Conservation (phyloP, 1,140 invertebrate species). For the Tetranychus urticae region DNA sequence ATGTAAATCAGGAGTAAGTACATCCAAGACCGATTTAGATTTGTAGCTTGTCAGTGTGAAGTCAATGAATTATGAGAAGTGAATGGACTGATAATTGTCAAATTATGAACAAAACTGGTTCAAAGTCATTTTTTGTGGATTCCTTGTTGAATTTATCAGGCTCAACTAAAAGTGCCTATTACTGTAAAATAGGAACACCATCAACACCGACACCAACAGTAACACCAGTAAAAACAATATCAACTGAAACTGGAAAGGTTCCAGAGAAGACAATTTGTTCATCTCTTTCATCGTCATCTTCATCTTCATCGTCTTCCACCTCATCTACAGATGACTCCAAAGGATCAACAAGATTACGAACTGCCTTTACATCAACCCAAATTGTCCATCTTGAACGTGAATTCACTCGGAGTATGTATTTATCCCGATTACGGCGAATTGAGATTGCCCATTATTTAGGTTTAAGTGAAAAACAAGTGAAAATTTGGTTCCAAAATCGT, state of each 20-base stretch:
- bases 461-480: constrained; percentile 78
- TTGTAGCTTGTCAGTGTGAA: no score
- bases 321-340: neutral
- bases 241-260: neutral
- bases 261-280: neutral
- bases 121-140: neutral
- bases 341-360: constrained; percentile 22
- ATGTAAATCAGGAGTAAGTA: no score
- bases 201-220: neutral
- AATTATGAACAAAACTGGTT: neutral
- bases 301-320: neutral
- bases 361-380: constrained; percentile 32
- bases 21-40: no score
- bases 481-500: constrained; percentile 78
- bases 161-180: neutral
- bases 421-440: constrained; percentile 29
- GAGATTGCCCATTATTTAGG: constrained; percentile 34
- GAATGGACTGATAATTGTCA: no score
- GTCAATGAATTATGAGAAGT: no score
- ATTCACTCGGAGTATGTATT: constrained; percentile 31
- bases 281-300: neutral
- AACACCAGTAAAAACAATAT: neutral
- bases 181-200: neutral
- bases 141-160: neutral
- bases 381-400: constrained; percentile 31